Conservation (phyloP, 2,888 invertebrate species). For the Habrosyne pyritoides region DNA sequence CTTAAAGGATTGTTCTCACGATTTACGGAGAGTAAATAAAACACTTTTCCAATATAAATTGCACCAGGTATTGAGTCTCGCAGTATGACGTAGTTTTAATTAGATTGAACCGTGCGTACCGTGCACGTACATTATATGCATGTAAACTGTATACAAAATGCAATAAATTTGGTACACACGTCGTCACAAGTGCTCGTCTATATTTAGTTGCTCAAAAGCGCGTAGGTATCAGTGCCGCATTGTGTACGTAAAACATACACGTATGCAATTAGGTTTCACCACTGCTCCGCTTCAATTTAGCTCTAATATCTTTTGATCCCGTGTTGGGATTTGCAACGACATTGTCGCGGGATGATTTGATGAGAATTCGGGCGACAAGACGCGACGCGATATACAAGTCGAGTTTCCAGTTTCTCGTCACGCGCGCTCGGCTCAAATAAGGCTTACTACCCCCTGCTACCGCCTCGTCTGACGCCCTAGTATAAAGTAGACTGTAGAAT, state of each 20-base stretch:
- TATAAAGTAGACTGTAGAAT: conserved; percentile 73
- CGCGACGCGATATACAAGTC: conserved; percentile 70
- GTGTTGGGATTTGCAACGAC: conserved; percentile 76
- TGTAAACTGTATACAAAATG: neutral
- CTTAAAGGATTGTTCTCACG: neutral
- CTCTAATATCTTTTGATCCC: conserved; percentile 78
- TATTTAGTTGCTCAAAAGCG: conserved; percentile 15
- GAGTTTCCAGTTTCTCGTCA: conserved; percentile 80
- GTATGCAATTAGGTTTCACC: conserved; percentile 57
- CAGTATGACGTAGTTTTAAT: neutral
- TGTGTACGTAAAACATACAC: conserved; percentile 32
- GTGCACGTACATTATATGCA: neutral
- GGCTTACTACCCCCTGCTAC: conserved; percentile 74
- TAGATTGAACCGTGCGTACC: neutral
- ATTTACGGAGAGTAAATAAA: neutral
- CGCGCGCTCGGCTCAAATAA: conserved; percentile 79
- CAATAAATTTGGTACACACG: neutral
- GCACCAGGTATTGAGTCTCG: neutral
- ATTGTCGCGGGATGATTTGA: conserved; percentile 80
- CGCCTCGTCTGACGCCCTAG: conserved; percentile 61
- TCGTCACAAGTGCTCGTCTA: neutral
- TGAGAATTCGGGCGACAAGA: conserved; percentile 76
- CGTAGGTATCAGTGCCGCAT: conserved; percentile 18
- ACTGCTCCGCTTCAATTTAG: conserved; percentile 70
- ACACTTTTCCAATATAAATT: neutral